phyloP scores from a whole-genome alignment of 35 echinoderm and acorn worm genomes.

The Acanthaster planci region DNA sequence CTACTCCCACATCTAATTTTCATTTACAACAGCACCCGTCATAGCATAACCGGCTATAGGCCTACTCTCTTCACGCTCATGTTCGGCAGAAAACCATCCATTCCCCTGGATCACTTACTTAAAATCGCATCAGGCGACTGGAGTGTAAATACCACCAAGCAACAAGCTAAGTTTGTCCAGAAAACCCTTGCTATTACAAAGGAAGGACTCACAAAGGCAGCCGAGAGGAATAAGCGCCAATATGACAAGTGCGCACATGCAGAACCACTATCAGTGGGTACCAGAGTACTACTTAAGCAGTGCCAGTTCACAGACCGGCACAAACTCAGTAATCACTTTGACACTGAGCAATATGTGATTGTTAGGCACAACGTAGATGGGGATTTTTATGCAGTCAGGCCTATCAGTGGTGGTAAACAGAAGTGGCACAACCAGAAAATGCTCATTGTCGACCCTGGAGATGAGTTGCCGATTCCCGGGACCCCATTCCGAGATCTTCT shows the following conservation, averaged over 20 bases:
- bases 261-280: background rate
- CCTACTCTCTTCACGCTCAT: slow-evolving; percentile 67
- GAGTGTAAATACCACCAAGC: background rate
- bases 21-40: slow-evolving; percentile 66
- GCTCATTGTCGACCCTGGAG: background rate
- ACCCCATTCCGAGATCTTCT: background rate
- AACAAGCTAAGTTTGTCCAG: background rate
- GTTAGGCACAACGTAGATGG: background rate
- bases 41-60: slow-evolving; percentile 61
- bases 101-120: background rate
- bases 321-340: slow-evolving; percentile 29
- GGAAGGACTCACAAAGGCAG: background rate
- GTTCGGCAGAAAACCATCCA: slow-evolving; percentile 66
- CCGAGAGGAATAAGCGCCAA: background rate
- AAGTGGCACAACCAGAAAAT: background rate
- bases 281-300: slow-evolving; percentile 16
- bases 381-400: background rate
- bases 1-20: slow-evolving; percentile 71
- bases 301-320: slow-evolving; percentile 27
- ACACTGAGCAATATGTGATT: background rate
- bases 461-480: background rate
- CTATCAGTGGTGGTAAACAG: background rate
- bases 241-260: background rate
- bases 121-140: background rate
- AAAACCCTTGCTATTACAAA: background rate